A percentile compares a stretch with the other conserved stretches of the same genome.
phyloP scores from a whole-genome alignment of 1,140 invertebrate species.

The Prorops nasuta region DNA sequence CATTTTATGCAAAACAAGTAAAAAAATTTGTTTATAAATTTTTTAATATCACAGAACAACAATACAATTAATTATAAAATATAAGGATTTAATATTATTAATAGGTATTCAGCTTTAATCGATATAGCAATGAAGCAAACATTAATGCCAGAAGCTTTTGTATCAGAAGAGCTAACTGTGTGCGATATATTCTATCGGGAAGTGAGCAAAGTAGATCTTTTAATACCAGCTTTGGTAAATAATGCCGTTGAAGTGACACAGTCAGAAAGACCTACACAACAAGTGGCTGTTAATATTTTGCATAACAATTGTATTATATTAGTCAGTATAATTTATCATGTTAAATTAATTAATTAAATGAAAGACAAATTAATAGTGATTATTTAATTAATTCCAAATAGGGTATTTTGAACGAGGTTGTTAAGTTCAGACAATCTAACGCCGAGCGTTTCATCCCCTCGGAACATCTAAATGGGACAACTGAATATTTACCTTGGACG shows the following conservation, averaged over 20 bases:
- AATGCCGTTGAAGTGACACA: conserved; percentile 58
- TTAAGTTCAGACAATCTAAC: conserved; percentile 62
- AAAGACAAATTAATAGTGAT: conserved; percentile 2
- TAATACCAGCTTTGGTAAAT: conserved; percentile 58
- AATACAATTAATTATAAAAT: conserved; percentile 4
- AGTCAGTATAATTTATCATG: conserved; percentile 33
- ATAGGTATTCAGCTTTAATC: conserved; percentile 51
- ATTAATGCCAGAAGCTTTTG: conserved; percentile 41
- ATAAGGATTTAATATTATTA: conserved; percentile 5
- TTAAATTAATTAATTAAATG: conserved; percentile 10
- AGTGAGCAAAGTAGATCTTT: conserved; percentile 60
- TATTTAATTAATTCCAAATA: conserved; percentile 34
- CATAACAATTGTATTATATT: conserved; percentile 62
- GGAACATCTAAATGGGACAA: conserved; percentile 38
- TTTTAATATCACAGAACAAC: conserved; percentile 3
- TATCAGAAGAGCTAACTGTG: conserved; percentile 60
- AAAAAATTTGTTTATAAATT: conserved; percentile 2
- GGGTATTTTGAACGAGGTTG: conserved; percentile 60
- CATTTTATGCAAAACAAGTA: conserved; percentile 66
- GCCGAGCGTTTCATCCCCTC: conserved; percentile 54
- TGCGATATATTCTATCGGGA: conserved; percentile 75
- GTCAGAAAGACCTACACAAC: conserved; percentile 56
- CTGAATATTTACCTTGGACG: conserved; percentile 69
- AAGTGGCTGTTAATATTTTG: conserved; percentile 58
- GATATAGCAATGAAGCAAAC: conserved; percentile 63